Conservation (phyloP, 2,113 vertebrate species). For the Crotalus tigris region DNA sequence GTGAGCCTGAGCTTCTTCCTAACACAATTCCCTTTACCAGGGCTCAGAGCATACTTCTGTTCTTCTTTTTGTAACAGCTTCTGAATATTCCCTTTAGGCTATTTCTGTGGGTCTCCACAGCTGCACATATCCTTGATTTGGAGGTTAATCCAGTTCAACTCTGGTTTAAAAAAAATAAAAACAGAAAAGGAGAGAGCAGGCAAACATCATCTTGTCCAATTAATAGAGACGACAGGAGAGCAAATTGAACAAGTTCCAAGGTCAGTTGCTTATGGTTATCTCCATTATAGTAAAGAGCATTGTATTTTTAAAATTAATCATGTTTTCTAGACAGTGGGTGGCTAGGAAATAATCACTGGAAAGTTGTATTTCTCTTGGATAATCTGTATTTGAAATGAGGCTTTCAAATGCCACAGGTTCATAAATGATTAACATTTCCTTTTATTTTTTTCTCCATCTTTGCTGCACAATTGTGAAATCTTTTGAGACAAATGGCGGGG, state of each 20-base stretch:
- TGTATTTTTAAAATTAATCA: not conserved
- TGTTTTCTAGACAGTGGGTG: not conserved
- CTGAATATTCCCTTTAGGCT: not conserved
- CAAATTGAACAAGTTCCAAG: not conserved
- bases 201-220: not conserved
- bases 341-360: not conserved
- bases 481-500: conserved; percentile 51
- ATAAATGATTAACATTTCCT: not conserved
- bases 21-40: not conserved
- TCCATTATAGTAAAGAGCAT: not conserved
- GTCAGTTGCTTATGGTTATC: not conserved
- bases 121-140: not conserved
- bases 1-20: not conserved
- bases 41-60: not conserved
- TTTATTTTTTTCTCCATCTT: not conserved
- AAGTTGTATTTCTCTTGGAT: not conserved
- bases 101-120: not conserved
- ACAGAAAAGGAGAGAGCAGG: not conserved
- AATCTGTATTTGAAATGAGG: not conserved
- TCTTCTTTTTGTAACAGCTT: not conserved
- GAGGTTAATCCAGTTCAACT: not conserved
- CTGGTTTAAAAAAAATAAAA: not conserved
- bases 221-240: not conserved
- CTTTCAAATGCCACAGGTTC: not conserved
- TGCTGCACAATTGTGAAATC: not conserved